Evolutionary conservation across 2,888 invertebrate species (phyloP).

Genomic region (Brachylomia viminalis): DNA sequence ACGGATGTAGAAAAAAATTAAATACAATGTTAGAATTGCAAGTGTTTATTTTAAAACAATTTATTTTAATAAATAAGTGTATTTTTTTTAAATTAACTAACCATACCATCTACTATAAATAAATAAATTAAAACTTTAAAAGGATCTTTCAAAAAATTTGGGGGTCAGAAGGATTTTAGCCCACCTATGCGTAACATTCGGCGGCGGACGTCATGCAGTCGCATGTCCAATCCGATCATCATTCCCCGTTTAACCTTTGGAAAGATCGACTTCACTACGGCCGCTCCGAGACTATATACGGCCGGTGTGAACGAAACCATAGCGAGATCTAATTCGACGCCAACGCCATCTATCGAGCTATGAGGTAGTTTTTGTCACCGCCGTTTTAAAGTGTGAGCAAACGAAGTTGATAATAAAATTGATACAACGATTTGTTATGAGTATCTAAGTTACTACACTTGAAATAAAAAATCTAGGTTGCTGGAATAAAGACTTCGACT

Average conservation of each 20-base stretch:
- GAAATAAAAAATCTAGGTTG: background rate
- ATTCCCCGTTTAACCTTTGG: constrained; percentile 89
- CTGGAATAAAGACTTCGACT: background rate
- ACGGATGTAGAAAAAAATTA: too few species aligned
- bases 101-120: too few species aligned
- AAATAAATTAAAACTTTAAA: too few species aligned
- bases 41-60: background rate
- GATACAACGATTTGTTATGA: background rate
- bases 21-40: too few species aligned
- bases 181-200: constrained; percentile 88
- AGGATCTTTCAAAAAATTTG: constrained; percentile 77
- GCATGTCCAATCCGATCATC: constrained; percentile 86
- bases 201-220: constrained; percentile 86
- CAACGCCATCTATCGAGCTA: constrained; percentile 77
- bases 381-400: background rate
- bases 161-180: constrained; percentile 86
- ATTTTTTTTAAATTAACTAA: background rate
- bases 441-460: background rate
- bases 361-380: constrained; percentile 1
- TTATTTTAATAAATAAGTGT: background rate
- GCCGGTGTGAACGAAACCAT: constrained; percentile 69
- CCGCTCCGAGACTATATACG: background rate
- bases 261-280: constrained; percentile 77
- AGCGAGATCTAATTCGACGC: constrained; percentile 72
- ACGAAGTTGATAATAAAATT: background rate